Evolutionary conservation across 2,797 vertebrate species (phyloP), one percentile per base, ranked within the genome.

Genomic region (Rhodeus uyekii): DNA sequence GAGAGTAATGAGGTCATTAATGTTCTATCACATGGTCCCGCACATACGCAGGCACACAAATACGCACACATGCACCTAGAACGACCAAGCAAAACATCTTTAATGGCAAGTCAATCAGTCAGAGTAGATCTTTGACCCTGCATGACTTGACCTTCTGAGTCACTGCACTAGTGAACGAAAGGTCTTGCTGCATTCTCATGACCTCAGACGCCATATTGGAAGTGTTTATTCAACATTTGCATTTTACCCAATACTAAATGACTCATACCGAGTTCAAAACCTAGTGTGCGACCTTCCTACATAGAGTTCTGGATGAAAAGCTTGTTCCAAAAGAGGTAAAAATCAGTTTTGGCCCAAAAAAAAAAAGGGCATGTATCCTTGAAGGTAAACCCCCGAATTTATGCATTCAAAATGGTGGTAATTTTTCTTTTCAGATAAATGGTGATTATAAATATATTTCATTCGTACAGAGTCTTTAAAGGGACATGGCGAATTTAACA

Each of bases 1-100:
- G 19, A 81, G 78, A 60, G 50, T 82, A 82, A 86, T 80, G 63
- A 82, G 78, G 68, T 80, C 63, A 85, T 61, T 82, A 77, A 81
- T 76, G 72, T 39, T 48, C 50, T 32, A 50, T 44, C 53, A 60
- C 74, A 50, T 48, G 39, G 39, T 64, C 58, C 16, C 24, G 8
- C 46, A 72, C 44, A 46, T 77, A 67, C 61, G 32, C 46, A 58
- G 53, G 50, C 80, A 58, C 24, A 53, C 22, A 84, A 55, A 58
- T 58, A 69, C 36, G 55, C 68, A 61, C 73, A 75, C 75, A 63
- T 48, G 80, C 34, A 82, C 50, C 58, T 50, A 61, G 46, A 69
- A 36, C 27, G 16, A 76, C 39, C 68, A 60, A 67, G 61, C 61
- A 74, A 61, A 80, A 69, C 44, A 22, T 32, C 76, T 74, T 85